A percentile compares a stretch with the other conserved stretches of the same genome.
These are phyloP conservation scores for Linnaemya vulpina DNA, from an alignment of 2,888 invertebrate genomes.

Conservation along the genomic window DNA sequence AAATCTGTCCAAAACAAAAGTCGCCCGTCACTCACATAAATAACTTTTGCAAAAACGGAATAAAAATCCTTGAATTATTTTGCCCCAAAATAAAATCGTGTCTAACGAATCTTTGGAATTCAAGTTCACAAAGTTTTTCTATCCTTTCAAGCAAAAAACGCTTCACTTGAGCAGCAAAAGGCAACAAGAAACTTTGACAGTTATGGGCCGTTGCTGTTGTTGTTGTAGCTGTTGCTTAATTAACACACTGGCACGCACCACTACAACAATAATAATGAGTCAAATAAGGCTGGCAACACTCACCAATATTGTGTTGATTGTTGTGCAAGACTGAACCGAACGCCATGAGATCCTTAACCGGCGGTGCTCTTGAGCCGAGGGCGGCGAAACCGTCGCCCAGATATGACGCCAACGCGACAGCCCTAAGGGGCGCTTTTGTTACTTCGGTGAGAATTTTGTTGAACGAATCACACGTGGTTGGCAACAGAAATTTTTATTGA, in stretches of 20 bases:
- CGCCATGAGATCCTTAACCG: slow-evolving; percentile 84
- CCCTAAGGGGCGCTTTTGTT: slow-evolving; percentile 84
- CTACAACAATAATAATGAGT: neutral
- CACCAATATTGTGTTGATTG: slow-evolving; percentile 83
- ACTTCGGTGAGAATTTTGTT: slow-evolving; percentile 84
- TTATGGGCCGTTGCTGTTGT: slow-evolving; percentile 13
- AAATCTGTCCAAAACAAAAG: neutral
- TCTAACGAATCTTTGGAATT: neutral
- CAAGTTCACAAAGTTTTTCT: slow-evolving; percentile 48
- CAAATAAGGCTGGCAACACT: slow-evolving; percentile 51
- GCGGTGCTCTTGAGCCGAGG: slow-evolving; percentile 83
- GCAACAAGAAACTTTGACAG: slow-evolving; percentile 38
- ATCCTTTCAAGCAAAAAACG: neutral
- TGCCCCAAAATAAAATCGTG: neutral
- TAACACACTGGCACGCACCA: neutral
- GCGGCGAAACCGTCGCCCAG: slow-evolving; percentile 84
- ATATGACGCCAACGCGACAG: slow-evolving; percentile 84
- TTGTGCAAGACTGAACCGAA: slow-evolving; percentile 83
- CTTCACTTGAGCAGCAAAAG: neutral
- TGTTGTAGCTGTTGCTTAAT: neutral
- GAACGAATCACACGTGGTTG: slow-evolving; percentile 60
- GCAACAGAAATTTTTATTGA: slow-evolving; percentile 22
- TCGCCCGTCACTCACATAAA: neutral
- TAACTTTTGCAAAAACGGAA: neutral
- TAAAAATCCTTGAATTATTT: neutral